Evolutionary conservation across 2,113 vertebrate genomes (phyloP).

Genomic region (Neotragus pygmaeus): DNA sequence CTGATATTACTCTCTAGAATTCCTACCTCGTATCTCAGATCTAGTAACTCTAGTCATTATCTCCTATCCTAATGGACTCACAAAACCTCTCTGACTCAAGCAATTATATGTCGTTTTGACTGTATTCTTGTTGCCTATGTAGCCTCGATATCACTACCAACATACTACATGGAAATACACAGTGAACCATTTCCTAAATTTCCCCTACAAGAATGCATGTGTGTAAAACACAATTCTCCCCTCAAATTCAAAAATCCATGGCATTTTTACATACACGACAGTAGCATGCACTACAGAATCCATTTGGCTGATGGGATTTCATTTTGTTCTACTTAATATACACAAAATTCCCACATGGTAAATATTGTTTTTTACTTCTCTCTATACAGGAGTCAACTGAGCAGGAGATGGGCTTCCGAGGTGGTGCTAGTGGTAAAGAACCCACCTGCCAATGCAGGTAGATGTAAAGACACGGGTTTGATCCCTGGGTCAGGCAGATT

Average conservation of each 20-base stretch:
- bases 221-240: neutral
- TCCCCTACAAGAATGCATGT: accelerated
- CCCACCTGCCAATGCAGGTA: neutral
- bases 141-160: neutral
- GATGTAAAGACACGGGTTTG: neutral
- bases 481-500: neutral
- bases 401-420: neutral
- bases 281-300: neutral
- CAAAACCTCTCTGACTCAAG: neutral
- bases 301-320: neutral
- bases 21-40: neutral
- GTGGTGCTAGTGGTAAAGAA: neutral
- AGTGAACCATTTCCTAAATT: neutral
- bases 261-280: neutral
- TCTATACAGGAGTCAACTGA: neutral
- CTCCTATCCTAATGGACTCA: neutral
- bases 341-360: neutral
- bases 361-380: neutral
- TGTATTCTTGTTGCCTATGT: neutral
- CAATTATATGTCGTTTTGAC: neutral
- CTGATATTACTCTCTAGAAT: neutral
- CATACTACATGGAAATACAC: neutral
- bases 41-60: neutral
- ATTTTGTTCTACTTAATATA: neutral
- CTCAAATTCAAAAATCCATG: neutral